A percentile compares a stretch with the other conserved stretches of the same genome.
phyloP scores from a whole-genome alignment of 1,140 invertebrate genomes.

The Notospermus geniculatus region DNA sequence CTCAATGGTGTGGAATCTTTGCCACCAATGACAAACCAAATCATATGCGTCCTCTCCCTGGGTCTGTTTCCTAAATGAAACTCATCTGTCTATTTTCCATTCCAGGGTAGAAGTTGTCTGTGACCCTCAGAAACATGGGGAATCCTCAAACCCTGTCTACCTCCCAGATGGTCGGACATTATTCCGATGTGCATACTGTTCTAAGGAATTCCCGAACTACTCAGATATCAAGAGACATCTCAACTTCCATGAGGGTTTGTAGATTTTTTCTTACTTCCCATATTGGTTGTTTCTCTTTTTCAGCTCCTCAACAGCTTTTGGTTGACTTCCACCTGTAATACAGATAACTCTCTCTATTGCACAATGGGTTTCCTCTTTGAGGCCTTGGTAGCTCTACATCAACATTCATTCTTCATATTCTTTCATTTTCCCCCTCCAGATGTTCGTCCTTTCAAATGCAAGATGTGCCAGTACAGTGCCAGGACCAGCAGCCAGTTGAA shows the following conservation, averaged over 20 bases:
- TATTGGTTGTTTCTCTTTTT: no score
- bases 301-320: no score
- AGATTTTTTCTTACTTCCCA: no score
- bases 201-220: constrained; percentile 56
- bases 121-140: constrained; percentile 48
- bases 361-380: no score
- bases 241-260: constrained; percentile 60
- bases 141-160: constrained; percentile 49
- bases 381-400: no score
- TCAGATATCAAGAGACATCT: constrained; percentile 59
- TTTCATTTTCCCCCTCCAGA: constrained; percentile 45
- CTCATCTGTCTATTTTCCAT: no score
- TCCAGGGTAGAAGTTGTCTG: constrained; percentile 52
- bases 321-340: no score
- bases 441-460: constrained; percentile 59
- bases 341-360: no score
- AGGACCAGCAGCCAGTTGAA: constrained; percentile 60
- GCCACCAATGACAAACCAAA: no score
- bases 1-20: no score
- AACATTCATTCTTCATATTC: constrained; percentile 15
- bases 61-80: no score
- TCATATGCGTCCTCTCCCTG: no score
- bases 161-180: constrained; percentile 53
- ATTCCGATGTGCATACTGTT: constrained; percentile 57
- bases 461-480: constrained; percentile 58